Evolutionary conservation across 2,888 invertebrate genomes (phyloP).

Genomic region (Drosophila merina): DNA sequence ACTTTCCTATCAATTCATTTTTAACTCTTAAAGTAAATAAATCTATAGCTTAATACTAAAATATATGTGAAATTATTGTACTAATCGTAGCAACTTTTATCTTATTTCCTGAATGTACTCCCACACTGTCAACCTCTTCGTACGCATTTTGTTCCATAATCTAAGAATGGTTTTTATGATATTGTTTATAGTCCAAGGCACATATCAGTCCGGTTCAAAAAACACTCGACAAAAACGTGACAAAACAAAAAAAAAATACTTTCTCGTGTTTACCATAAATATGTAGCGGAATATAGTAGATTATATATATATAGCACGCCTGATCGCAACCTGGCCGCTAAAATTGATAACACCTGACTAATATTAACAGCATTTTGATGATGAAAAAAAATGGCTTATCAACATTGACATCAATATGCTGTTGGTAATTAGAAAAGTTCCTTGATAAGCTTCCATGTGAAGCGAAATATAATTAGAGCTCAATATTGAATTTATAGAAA

Average conservation of each 20-base stretch:
- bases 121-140: neutral
- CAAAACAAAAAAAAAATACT: conserved; percentile 31
- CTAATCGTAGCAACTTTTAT: neutral
- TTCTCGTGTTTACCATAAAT: conserved; percentile 33
- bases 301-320: conserved; percentile 3
- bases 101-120: neutral
- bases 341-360: conserved; percentile 43
- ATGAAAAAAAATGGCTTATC: conserved; percentile 43
- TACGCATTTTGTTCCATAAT: conserved; percentile 13
- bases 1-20: no score
- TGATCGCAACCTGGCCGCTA: conserved; percentile 5
- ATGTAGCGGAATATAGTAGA: neutral
- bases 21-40: neutral
- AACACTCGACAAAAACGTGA: conserved; percentile 64
- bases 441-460: conserved; percentile 26
- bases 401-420: conserved; percentile 29
- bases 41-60: neutral
- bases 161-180: conserved; percentile 1
- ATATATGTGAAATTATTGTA: neutral
- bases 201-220: conserved; percentile 13
- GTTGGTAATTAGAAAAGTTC: conserved; percentile 17
- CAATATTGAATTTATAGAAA: neutral
- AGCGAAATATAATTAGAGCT: neutral
- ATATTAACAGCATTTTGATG: conserved; percentile 24
- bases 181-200: conserved; percentile 12